phyloP scores from a whole-genome alignment of 2,113 vertebrate genomes.

The Isurus oxyrinchus region DNA sequence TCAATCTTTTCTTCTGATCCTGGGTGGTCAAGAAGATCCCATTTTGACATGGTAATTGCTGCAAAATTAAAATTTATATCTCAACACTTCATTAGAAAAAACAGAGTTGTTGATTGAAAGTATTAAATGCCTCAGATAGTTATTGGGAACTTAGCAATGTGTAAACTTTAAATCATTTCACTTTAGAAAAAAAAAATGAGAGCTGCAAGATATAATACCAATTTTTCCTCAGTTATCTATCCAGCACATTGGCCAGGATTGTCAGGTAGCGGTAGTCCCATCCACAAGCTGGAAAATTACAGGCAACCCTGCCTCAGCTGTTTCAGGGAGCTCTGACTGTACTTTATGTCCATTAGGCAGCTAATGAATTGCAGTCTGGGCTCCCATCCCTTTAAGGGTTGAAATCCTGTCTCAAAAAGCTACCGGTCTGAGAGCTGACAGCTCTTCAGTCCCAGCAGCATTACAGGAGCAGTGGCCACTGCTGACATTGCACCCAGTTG shows the following conservation, averaged over 20 bases:
- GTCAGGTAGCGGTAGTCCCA: too few species aligned
- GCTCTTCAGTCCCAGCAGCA: neutral
- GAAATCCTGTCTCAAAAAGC: neutral
- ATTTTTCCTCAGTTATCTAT: neutral
- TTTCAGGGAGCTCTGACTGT: too few species aligned
- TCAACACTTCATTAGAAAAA: neutral
- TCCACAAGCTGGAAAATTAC: too few species aligned
- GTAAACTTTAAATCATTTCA: neutral
- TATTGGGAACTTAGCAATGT: neutral
- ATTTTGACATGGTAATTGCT: constrained; percentile 60
- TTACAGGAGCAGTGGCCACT: neutral
- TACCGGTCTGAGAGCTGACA: neutral
- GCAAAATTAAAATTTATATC: constrained; percentile 35
- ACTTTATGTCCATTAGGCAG: too few species aligned
- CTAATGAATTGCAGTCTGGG: neutral
- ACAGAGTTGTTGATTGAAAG: neutral
- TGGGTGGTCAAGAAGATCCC: constrained; percentile 49
- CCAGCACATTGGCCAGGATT: too few species aligned
- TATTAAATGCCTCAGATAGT: neutral
- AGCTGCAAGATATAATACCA: neutral
- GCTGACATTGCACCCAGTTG: neutral
- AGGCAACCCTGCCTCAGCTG: too few species aligned
- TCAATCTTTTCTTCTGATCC: constrained; percentile 45
- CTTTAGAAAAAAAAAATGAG: neutral
- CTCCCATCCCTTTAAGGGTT: neutral